phyloP scores from a whole-genome alignment of 2,888 invertebrate genomes.

The Plagodis pulveraria region DNA sequence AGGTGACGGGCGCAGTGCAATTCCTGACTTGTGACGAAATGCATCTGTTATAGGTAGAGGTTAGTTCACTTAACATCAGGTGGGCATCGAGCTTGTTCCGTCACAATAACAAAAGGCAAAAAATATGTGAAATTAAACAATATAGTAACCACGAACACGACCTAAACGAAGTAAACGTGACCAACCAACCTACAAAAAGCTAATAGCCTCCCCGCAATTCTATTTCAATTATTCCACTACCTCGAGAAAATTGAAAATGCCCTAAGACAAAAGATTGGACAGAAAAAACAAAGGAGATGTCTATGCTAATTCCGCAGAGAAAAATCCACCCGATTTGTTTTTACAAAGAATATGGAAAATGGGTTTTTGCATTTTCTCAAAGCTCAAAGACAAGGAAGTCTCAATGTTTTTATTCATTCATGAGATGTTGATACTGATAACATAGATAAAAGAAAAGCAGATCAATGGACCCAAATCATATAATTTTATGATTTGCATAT shows the following conservation, averaged over 20 bases:
- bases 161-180: no score
- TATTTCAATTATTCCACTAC: slow-evolving; percentile 11
- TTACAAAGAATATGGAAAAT: slow-evolving; percentile 47
- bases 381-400: slow-evolving; percentile 33
- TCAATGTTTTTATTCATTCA: slow-evolving; percentile 19
- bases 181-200: no score
- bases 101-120: no score
- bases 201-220: no score
- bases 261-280: slow-evolving; percentile 39
- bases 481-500: no score
- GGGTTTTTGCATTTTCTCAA: slow-evolving; percentile 39
- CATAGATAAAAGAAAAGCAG: background rate
- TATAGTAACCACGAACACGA: no score
- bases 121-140: no score
- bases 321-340: slow-evolving; percentile 37
- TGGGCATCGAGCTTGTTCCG: no score
- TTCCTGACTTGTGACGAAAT: no score
- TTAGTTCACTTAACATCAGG: no score
- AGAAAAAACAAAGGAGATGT: slow-evolving; percentile 29
- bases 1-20: no score
- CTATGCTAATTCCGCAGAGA: slow-evolving; percentile 45
- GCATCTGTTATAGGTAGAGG: no score
- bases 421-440: slow-evolving; percentile 22
- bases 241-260: slow-evolving; percentile 30
- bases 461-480: background rate